Conservation (phyloP, 2,113 vertebrate genomes). For the Leptobrachium ailaonicum region DNA sequence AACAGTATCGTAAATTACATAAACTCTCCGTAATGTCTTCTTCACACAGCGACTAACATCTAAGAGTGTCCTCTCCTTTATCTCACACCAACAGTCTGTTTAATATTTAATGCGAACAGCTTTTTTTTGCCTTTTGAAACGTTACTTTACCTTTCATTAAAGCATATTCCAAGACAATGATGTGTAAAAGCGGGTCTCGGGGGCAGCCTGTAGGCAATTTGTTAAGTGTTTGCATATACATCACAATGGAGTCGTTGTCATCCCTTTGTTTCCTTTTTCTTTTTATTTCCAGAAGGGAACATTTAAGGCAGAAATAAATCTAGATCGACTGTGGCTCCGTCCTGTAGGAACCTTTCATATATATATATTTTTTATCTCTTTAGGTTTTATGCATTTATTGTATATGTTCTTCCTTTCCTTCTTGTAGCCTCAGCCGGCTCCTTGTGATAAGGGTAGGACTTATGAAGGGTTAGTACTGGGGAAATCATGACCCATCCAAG, state of each 20-base stretch:
- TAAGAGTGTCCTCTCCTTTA: neutral
- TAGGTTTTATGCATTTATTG: too few relatives aligned
- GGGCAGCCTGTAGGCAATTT: neutral
- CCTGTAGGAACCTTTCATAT: too few relatives aligned
- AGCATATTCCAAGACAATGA: neutral
- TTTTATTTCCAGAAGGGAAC: neutral
- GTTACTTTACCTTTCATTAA: neutral
- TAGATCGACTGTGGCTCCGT: too few relatives aligned
- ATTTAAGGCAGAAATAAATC: too few relatives aligned
- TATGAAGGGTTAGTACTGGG: too few relatives aligned
- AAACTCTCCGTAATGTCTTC: neutral
- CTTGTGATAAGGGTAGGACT: too few relatives aligned
- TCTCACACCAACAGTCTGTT: neutral
- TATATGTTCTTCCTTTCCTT: too few relatives aligned
- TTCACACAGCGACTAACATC: neutral
- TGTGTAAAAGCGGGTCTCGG: neutral
- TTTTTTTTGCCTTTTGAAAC: neutral
- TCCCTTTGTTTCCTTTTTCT: neutral
- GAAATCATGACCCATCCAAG: too few relatives aligned
- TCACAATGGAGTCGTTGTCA: neutral
- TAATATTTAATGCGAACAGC: constrained; percentile 12
- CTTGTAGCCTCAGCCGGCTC: too few relatives aligned
- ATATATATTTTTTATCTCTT: too few relatives aligned
- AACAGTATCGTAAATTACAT: too few relatives aligned
- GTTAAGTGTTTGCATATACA: neutral